Conservation (phyloP, 2,797 vertebrate species). For the Rhodeus uyekii region DNA sequence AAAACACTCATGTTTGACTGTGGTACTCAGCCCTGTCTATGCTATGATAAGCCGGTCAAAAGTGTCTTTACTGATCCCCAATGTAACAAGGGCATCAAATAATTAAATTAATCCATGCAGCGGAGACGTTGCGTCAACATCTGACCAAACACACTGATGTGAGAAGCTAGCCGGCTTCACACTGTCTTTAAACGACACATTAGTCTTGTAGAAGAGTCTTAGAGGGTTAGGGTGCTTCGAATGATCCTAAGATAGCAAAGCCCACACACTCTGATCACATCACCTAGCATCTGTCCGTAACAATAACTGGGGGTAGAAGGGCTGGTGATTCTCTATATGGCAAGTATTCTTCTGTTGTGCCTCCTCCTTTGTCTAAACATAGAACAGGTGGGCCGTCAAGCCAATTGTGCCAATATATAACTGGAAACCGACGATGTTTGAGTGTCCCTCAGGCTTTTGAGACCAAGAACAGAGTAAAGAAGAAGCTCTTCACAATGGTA, state of each 20-base stretch:
- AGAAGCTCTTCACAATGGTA: constrained; percentile 64
- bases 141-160: constrained; percentile 12
- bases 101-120: constrained; percentile 47
- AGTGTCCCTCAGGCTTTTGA: constrained; percentile 64
- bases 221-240: not conserved
- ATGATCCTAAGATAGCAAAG: constrained; percentile 55
- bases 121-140: constrained; percentile 20
- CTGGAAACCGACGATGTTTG: constrained; percentile 41
- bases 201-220: constrained; percentile 23
- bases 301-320: constrained; percentile 41
- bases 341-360: constrained; percentile 61
- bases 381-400: constrained; percentile 72
- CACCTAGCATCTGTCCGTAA: constrained; percentile 56
- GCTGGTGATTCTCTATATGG: constrained; percentile 62
- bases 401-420: constrained; percentile 74
- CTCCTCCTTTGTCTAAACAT: constrained; percentile 83
- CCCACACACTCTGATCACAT: constrained; percentile 42
- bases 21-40: not conserved
- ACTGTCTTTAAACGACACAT: constrained; percentile 15
- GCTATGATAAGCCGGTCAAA: constrained; percentile 28
- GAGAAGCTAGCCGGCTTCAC: constrained; percentile 44
- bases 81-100: constrained; percentile 44
- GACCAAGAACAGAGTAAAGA: constrained; percentile 43
- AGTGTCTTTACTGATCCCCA: constrained; percentile 18
- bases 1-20: not conserved